These are phyloP conservation scores for Gasterosteus aculeatus DNA, from an alignment of 2,113 vertebrate genomes.

Conservation along the genomic window DNA sequence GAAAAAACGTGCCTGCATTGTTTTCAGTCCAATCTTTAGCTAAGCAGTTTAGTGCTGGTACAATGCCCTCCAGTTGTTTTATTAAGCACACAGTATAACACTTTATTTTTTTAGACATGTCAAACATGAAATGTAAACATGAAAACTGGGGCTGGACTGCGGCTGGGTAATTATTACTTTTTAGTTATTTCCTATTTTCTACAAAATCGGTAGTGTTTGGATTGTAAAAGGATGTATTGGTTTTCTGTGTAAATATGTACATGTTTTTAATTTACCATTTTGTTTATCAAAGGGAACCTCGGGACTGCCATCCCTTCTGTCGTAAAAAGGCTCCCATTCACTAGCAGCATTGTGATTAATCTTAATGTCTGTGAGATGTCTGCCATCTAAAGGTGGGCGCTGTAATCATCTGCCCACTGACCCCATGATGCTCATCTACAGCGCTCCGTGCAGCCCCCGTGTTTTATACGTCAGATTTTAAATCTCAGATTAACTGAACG, in stretches of 20 bases:
- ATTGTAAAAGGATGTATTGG: neutral
- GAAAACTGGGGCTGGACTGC: conserved; percentile 8
- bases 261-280: neutral
- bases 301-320: conserved; percentile 15
- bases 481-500: conserved; percentile 63
- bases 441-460: conserved; percentile 51
- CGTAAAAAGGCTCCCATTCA: conserved; percentile 34
- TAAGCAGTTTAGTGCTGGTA: conserved; percentile 35
- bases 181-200: conserved; percentile 21
- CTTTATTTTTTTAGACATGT: conserved; percentile 42
- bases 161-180: conserved; percentile 37
- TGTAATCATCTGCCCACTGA: conserved; percentile 85
- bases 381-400: conserved; percentile 76
- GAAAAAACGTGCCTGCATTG: conserved; percentile 34
- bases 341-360: conserved; percentile 75
- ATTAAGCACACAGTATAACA: conserved; percentile 46
- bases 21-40: conserved; percentile 12
- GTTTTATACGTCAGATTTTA: conserved; percentile 49
- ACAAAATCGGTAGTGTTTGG: conserved; percentile 8
- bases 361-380: conserved; percentile 76
- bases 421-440: conserved; percentile 72
- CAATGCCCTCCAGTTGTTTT: conserved; percentile 27
- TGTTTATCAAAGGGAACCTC: conserved; percentile 5
- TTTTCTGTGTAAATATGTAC: neutral
- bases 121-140: conserved; percentile 28